Evolutionary conservation across 2,797 vertebrate genomes (phyloP), one percentile per base, ranked within the genome.

Genomic region (Cephalopachus bancanus): DNA sequence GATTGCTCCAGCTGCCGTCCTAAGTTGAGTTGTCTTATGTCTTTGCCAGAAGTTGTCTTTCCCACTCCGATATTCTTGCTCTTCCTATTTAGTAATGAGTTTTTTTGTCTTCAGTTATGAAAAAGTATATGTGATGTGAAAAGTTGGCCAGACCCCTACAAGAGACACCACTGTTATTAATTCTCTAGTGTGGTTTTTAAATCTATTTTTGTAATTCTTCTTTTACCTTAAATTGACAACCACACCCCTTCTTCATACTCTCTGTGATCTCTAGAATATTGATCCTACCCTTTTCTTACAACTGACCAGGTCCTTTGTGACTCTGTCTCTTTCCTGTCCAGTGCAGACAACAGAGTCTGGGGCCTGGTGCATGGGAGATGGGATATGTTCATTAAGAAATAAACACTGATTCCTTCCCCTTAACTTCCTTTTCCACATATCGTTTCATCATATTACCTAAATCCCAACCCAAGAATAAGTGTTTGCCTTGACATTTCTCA

Each of bases 51-150:
- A 72, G 30, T 76, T 72, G 30, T 33, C 24, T 91, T 94, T 94
- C 59, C 22, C 26, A 65, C 11, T 28, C 9, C 7, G 49, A 78
- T 89, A 4, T 76, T 92, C 89, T 89, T 88, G n/a, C 5, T 93
- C 9, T 96, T 89, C 33, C 26, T 91, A 3, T 26, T 76, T 92
- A 81, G 60, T 65, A 49, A 57, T 49, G 17, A 24, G 8, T 55
- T 69, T 91, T 93, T 37, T 72, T 4, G 72, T 64, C 72, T 87
- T 90, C 51, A 93, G 26, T 90, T 59, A 86, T 51, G 62, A 93
- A 89, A 84, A 89, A 44, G 7, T 76, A 49, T 67, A 9, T 74
- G 51, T 94, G 64, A 51, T 83, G 20, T 83, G n/a, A 64, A 67
- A 94, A 57, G 59, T 93, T 76, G 10, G 28, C 55, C 30, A 83